A percentile compares a stretch with the other conserved stretches of the same genome.
Conservation (phyloP, 2,888 invertebrate species). For the Liopterus haemorrhoidalis region DNA sequence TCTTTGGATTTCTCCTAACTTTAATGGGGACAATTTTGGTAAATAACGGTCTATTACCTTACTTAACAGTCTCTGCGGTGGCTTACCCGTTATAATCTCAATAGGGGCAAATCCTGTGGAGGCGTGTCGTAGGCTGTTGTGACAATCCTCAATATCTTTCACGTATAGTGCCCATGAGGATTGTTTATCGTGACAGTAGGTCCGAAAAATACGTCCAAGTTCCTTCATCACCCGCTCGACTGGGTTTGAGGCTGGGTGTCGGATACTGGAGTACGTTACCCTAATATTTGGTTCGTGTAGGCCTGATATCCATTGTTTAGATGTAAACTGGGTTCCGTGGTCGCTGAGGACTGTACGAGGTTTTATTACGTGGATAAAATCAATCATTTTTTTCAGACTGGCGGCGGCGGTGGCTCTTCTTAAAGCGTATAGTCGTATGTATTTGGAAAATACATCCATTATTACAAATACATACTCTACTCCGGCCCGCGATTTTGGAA, state of each 20-base stretch:
- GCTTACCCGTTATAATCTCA: constrained; percentile 4
- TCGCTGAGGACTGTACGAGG: constrained; percentile 18
- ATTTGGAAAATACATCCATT: constrained; percentile 12
- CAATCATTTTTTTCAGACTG: too few relatives aligned
- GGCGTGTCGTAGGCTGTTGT: constrained; percentile 10
- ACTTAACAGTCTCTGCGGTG: constrained; percentile 3
- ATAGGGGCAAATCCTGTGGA: constrained; percentile 17
- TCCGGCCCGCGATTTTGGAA: constrained; percentile 6
- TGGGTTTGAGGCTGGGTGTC: constrained; percentile 18
- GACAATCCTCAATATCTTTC: constrained; percentile 14
- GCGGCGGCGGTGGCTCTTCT: constrained; percentile 12
- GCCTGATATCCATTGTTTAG: constrained; percentile 7
- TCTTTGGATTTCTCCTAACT: too few relatives aligned
- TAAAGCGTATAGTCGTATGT: constrained; percentile 6
- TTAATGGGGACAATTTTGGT: too few relatives aligned
- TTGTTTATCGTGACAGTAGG: constrained; percentile 19
- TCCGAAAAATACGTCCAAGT: constrained; percentile 16
- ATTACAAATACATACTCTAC: constrained; percentile 3
- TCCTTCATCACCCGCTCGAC: constrained; percentile 20
- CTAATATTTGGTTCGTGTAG: constrained; percentile 3
- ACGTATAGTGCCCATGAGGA: constrained; percentile 13
- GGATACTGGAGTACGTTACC: constrained; percentile 11
- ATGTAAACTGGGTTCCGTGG: constrained; percentile 20
- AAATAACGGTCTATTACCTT: too few relatives aligned
- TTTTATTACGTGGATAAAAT: too few relatives aligned